Base-by-base conservation (phyloP, 2,113 vertebrate species). In the Neoarius graeffei region DNA sequence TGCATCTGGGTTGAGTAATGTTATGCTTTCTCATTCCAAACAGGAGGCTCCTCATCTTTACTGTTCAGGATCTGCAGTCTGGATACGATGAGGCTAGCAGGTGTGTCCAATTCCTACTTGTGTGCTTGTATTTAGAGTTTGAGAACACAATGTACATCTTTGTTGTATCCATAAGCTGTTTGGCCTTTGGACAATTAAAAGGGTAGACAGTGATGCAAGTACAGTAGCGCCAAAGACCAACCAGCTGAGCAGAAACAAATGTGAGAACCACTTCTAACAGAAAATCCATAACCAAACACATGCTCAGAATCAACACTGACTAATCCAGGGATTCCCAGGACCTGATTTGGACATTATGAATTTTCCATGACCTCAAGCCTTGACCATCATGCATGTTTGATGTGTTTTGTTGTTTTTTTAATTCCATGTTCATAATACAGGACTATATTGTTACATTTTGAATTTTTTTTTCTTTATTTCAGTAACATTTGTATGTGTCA, bases 51-150 rank as follows among this genome's bases (percentile, higher is more conserved):
- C n/a, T n/a, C n/a, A 54, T 11, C 56, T 23, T 1, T 11, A 13
- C 57, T 48, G 27, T 69, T 17, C 30, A 25, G 14, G 69, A 74
- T 54, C 19, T 56, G 60, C 73, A 35, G 48, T 52, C 54, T 48
- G 23, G 69, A 60, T 30, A 91, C 84, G 79, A 96, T 95, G 95
- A 95, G 95, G 87, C 85, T 94, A 90, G 93, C 93, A 91, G 94
- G 94, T 94, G 17, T 35, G 87, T 88, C 42, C 8, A 81, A 35
- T 69, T 88, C 8, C 1, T 74, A 0, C 3, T 60, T 42, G 9
- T 27, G 9, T 7, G 4, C 30, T 14, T 48, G n/a, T 11, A 4
- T 71, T 2, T 6, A 14, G 35, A 62, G 71, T 25, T 8, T 62
- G 1, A 50, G 11, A 48, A 59, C 2, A 42, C 9, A 10, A 20